Conservation (phyloP, 1,140 invertebrate genomes). For the Kradibia gibbosae region DNA sequence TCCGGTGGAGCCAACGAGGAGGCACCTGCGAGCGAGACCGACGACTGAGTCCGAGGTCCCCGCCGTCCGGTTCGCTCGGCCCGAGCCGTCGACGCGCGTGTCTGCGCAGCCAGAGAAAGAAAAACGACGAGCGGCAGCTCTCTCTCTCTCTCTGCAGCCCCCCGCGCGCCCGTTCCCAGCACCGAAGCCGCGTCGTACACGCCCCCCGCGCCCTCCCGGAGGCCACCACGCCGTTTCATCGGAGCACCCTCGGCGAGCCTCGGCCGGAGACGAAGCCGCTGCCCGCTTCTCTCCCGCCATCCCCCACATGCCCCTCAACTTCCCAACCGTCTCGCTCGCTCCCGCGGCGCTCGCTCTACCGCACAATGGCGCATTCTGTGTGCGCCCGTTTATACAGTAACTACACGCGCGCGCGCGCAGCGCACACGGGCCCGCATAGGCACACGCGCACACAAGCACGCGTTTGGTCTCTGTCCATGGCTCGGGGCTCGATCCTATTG, state of each 20-base stretch:
- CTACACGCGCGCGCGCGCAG: background rate
- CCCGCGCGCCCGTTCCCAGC: background rate
- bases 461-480: too few relatives aligned
- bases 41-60: background rate
- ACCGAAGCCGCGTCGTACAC: background rate
- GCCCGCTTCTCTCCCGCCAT: too few relatives aligned
- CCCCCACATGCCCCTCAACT: background rate
- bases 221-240: too few relatives aligned
- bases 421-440: too few relatives aligned
- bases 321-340: constrained; percentile 4
- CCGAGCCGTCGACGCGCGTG: background rate
- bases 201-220: background rate
- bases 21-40: background rate
- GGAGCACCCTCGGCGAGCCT: background rate
- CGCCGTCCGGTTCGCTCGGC: background rate
- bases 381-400: background rate
- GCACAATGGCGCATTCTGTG: background rate
- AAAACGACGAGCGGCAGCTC: background rate
- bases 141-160: too few relatives aligned
- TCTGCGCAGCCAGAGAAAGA: background rate
- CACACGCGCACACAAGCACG: too few relatives aligned
- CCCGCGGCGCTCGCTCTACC: background rate
- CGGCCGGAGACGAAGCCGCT: background rate
- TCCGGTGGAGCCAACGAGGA: background rate
- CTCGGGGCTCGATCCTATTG: too few relatives aligned